phyloP scores from a whole-genome alignment of 2,113 vertebrate species.

The Mesitornis unicolor region DNA sequence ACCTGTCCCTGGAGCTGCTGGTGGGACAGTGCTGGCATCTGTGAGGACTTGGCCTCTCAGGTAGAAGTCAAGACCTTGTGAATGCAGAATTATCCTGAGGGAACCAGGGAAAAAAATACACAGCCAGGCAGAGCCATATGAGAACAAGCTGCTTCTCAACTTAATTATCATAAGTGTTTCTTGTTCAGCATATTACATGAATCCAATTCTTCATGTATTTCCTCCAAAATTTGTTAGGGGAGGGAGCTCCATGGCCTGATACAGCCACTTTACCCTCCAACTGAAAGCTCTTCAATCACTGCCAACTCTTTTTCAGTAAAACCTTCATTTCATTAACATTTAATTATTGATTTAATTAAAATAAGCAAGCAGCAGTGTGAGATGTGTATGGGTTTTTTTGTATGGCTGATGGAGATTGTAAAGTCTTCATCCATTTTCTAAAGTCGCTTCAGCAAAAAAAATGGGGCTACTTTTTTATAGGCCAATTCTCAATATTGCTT shows the following conservation, averaged over 20 bases:
- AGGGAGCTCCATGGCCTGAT: not conserved
- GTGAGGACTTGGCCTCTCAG: not conserved
- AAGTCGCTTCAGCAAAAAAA: slow-evolving; percentile 54
- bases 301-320: slow-evolving; percentile 43
- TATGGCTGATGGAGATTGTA: slow-evolving; percentile 63
- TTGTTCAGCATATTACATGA: not conserved
- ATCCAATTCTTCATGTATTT: not conserved
- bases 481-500: slow-evolving; percentile 62
- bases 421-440: slow-evolving; percentile 67
- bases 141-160: not conserved
- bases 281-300: slow-evolving; percentile 55
- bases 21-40: not conserved
- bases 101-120: not conserved
- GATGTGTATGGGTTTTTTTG: slow-evolving; percentile 54
- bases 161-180: not conserved
- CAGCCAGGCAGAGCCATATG: not conserved
- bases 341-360: slow-evolving; percentile 79
- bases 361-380: slow-evolving; percentile 58
- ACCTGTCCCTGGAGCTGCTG: not conserved
- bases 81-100: not conserved
- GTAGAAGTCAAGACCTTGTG: not conserved
- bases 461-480: slow-evolving; percentile 61
- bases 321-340: slow-evolving; percentile 71
- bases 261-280: not conserved
- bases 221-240: not conserved